These are phyloP conservation scores for Eledona agricola DNA, from an alignment of 2,888 invertebrate species.

Conservation along the genomic window DNA sequence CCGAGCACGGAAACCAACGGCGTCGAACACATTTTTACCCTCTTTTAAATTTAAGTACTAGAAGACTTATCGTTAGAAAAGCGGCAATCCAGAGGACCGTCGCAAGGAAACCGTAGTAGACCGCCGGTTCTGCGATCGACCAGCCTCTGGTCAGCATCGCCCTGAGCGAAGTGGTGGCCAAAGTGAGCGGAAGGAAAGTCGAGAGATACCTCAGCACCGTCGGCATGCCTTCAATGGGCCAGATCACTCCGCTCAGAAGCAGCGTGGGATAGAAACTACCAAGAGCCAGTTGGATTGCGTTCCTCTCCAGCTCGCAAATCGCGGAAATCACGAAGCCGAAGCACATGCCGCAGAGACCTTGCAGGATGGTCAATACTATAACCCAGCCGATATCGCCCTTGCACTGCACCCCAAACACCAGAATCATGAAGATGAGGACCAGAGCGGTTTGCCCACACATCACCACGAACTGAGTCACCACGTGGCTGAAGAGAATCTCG, in stretches of 20 bases:
- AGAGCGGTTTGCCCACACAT: constrained; percentile 94
- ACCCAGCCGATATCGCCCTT: constrained; percentile 88
- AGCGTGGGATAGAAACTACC: constrained; percentile 96
- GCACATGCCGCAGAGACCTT: constrained; percentile 95
- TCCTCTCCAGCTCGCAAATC: constrained; percentile 88
- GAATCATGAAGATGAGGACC: constrained; percentile 90
- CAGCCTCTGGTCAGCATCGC: constrained; percentile 90
- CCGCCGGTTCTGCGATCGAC: constrained; percentile 81
- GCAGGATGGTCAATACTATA: constrained; percentile 84
- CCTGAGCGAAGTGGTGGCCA: constrained; percentile 91
- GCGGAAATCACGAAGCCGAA: constrained; percentile 95
- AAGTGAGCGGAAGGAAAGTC: constrained; percentile 83
- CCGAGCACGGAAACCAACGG: constrained; percentile 4
- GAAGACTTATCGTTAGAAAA: constrained; percentile 81
- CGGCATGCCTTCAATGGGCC: constrained; percentile 98
- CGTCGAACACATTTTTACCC: constrained; percentile 44
- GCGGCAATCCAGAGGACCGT: constrained; percentile 86
- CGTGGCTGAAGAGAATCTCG: constrained; percentile 93
- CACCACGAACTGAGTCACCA: constrained; percentile 92
- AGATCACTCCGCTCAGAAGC: constrained; percentile 91
- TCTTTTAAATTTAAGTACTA: constrained; percentile 80
- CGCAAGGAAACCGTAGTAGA: constrained; percentile 88
- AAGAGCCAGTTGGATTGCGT: constrained; percentile 91
- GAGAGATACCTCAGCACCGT: constrained; percentile 80
- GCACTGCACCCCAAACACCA: constrained; percentile 89